These are phyloP conservation scores for Crossaster papposus DNA, from an alignment of 53 echinoderm and acorn worm species.

Conservation along the genomic window DNA sequence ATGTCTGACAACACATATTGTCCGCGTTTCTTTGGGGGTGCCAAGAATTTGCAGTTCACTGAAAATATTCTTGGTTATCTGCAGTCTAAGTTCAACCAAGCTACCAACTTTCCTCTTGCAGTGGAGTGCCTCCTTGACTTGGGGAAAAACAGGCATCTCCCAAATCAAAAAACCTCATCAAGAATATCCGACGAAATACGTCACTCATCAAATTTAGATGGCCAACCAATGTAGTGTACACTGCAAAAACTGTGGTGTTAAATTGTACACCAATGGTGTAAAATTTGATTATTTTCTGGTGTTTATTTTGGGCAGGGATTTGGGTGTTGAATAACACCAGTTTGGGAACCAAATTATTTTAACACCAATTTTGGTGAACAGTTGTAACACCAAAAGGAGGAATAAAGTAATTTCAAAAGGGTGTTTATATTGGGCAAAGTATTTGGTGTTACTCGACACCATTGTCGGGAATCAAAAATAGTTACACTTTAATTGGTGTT, in stretches of 20 bases:
- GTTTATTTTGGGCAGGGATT: conserved; percentile 11
- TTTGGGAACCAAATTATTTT: neutral
- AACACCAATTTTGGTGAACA: neutral
- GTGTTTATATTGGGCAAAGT: conserved; percentile 51
- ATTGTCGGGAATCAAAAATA: neutral
- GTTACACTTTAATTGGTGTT: neutral
- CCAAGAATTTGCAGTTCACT: conserved; percentile 41
- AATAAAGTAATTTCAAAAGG: conserved; percentile 32
- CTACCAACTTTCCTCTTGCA: conserved; percentile 71
- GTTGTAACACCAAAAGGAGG: conserved; percentile 40
- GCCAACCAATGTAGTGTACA: too few relatives aligned
- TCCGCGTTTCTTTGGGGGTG: conserved; percentile 46
- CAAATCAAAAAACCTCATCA: conserved; percentile 31
- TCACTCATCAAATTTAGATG: conserved; percentile 70
- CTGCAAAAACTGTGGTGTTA: too few relatives aligned
- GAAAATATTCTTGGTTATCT: conserved; percentile 48
- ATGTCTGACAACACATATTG: conserved; percentile 32
- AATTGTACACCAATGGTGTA: too few relatives aligned
- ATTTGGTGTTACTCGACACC: conserved; percentile 55
- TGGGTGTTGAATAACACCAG: neutral
- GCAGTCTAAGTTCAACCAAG: conserved; percentile 63
- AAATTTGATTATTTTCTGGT: too few relatives aligned
- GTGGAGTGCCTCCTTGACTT: conserved; percentile 73
- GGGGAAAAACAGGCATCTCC: conserved; percentile 26
- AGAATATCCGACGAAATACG: conserved; percentile 36